Base-by-base conservation (phyloP, 1,140 invertebrate species). In the Drosophila oshimai region DNA sequence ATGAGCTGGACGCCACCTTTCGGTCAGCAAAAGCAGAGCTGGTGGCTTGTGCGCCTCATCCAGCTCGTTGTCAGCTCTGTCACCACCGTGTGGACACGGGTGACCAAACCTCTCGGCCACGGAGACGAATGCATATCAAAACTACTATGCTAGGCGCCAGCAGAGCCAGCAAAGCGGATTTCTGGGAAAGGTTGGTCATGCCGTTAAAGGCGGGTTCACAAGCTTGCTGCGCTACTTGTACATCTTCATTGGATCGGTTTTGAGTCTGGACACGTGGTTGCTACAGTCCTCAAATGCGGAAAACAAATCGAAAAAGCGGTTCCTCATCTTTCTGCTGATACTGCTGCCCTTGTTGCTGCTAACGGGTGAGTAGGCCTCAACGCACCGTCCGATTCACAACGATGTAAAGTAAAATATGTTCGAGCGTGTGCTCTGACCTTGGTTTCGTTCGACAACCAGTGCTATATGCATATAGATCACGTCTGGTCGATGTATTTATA, bases 231-330 rank as follows among this genome's bases (percentile, higher is more conserved):
- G 74, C 2, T 75, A 80, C 33, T 20, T 90, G 7, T 91, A 91
- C 34, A 6, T 90, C 4, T 75, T 75, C 15, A 90, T 91, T 41
- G 89, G 88, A 41, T 83, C 81, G 13, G 67, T 93, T 6, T 90
- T 93, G 62, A 87, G 90, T 49, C 58, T 92, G 73, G 92, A 93
- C 65, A 92, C 92, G 4, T 92, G 91, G 91, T 39, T 92, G 45
- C 51, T 93, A 39, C 79, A 74, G 42, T 91, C 89, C 12, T 71
- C 62, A 5, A 75, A 71, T 42, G 55, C 76, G 13, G 77, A 89
- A 10, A 83, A 80, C 51, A 79, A 81, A 28, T 68, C 76, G 2
- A 89, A 87, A 44, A 91, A 91, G 53, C 81, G 91, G 50, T 90
- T 91, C 51, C 55, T 91, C 4, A 51, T 91, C n/a, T 29, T 90